Evolutionary conservation across 2,113 vertebrate genomes (phyloP), one percentile per base, ranked within the genome.

Genomic region (Centropristis striata): DNA sequence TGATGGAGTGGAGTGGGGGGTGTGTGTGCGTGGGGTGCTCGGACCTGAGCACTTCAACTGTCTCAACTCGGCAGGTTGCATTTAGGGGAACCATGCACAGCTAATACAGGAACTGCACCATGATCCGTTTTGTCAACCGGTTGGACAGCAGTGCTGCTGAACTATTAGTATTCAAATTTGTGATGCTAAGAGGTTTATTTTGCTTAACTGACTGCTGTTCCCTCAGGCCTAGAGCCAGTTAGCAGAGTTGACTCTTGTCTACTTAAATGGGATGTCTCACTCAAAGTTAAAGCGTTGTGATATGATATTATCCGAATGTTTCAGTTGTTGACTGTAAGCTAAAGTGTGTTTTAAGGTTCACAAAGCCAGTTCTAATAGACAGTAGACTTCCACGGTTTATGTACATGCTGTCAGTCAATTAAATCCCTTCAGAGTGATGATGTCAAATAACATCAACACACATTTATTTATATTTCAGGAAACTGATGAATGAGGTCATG

Each of bases 51-150:
- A 3, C 55, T 47, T 58, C 57, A 67, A 58, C 69, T 36, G 76
- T 67, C 76, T 79, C 51, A 1, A 1, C 53, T 60, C 21, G 1
- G 27, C 68, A 78, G 51, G 80, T 90, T 81, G 59, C 4, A 1
- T 49, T 65, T 67, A 87, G 75, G 60, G 84, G 84, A 90, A 92
- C 75, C 25, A 7, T 51, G 61, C 42, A 73, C 53, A 23, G 15
- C 36, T 41, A 11, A 81, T 81, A 80, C 18, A 86, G 90, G 86
- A 90, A 90, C 84, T 81, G 39, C 27, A 83, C 37, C 53, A 37
- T 57, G 32, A 36, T 46, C 15, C 18, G 4, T 23, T 78, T 68
- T 58, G 42, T 74, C 11, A 61, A 55, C 46, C 0, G 7, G 49
- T 75, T 44, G 6, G 57, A 53, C 44, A 41, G 50, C 16, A 70